A percentile compares a stretch with the other conserved stretches of the same genome.
phyloP scores from a whole-genome alignment of 1,140 invertebrate species.

The Pogonomyrmex californicus region DNA sequence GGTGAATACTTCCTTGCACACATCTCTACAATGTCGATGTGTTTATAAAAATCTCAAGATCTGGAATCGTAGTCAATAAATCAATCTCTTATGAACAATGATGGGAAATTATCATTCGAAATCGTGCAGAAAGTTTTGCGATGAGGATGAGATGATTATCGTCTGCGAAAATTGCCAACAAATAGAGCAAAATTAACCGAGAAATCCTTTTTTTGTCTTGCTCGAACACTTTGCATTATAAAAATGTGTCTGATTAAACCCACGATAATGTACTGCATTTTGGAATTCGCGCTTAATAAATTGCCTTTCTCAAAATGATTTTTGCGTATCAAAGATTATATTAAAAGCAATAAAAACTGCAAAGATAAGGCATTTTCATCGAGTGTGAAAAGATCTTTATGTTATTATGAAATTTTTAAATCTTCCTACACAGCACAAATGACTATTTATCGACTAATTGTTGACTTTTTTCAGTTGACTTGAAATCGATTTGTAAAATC shows the following conservation, averaged over 20 bases:
- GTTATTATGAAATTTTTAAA: background rate
- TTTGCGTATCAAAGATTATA: background rate
- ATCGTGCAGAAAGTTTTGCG: background rate
- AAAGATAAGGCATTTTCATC: background rate
- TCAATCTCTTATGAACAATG: background rate
- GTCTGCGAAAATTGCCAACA: background rate
- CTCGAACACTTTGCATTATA: background rate
- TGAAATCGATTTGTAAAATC: too few relatives aligned
- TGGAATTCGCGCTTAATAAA: background rate
- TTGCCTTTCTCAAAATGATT: background rate
- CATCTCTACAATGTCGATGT: background rate
- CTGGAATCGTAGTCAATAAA: background rate
- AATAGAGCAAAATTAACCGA: background rate
- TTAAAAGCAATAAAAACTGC: background rate
- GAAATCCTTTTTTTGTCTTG: constrained; percentile 4
- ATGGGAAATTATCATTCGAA: background rate
- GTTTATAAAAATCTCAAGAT: background rate
- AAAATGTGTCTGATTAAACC: background rate
- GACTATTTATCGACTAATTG: too few relatives aligned
- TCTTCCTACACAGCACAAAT: background rate
- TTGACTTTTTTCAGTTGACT: too few relatives aligned
- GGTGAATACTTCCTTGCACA: constrained; percentile 34
- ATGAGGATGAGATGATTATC: background rate
- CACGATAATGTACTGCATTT: background rate
- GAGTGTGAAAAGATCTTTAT: background rate